These are phyloP conservation scores for Ophiothrix spiculata DNA, from an alignment of 35 echinoderm and acorn worm species.

Conservation along the genomic window DNA sequence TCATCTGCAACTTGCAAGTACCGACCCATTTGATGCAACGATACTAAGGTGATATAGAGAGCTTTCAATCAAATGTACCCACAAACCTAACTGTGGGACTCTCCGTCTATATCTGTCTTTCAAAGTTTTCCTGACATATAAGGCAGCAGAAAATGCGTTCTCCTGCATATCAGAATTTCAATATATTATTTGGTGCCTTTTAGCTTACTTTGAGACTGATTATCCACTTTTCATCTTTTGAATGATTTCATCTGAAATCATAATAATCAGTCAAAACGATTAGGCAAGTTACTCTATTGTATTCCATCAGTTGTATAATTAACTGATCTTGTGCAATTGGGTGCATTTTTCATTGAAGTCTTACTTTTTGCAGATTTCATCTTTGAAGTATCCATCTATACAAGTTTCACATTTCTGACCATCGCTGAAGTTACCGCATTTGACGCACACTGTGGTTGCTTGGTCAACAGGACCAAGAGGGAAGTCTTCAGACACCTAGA, in stretches of 20 bases:
- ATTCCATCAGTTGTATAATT: neutral
- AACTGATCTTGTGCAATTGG: neutral
- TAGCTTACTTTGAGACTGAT: neutral
- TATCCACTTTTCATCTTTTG: neutral
- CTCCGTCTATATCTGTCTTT: too few species aligned
- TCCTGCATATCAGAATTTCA: too few species aligned
- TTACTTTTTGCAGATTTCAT: conserved; percentile 54
- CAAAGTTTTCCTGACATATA: too few species aligned
- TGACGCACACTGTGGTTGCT: conserved; percentile 52
- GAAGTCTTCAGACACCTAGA: conserved; percentile 15
- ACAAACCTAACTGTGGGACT: too few species aligned
- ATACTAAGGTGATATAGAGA: too few species aligned
- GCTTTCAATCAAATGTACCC: too few species aligned
- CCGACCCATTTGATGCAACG: too few species aligned
- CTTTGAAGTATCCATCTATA: conserved; percentile 69
- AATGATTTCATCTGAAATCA: neutral
- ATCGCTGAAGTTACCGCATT: conserved; percentile 72
- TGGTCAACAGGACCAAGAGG: conserved; percentile 29
- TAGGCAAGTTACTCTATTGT: neutral
- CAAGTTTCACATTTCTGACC: conserved; percentile 70
- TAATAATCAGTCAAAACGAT: neutral
- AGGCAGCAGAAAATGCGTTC: too few species aligned
- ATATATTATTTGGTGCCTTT: too few species aligned
- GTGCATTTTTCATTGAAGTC: neutral
- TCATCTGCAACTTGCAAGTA: too few species aligned